A percentile compares a stretch with the other conserved stretches of the same genome.
These are phyloP conservation scores for Saturnia pavonia DNA, from an alignment of 2,888 invertebrate species.

Conservation along the genomic window DNA sequence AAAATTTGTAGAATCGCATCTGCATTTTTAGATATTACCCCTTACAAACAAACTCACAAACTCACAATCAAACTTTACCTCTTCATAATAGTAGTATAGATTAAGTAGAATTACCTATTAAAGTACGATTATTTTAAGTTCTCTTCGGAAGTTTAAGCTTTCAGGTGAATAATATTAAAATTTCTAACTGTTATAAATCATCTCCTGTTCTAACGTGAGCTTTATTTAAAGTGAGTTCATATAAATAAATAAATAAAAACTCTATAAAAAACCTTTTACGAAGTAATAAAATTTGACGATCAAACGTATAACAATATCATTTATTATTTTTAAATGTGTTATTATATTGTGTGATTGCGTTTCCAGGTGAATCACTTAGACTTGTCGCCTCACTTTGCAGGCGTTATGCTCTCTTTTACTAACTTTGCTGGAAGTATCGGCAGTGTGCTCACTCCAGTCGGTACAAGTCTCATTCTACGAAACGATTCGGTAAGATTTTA, in stretches of 20 bases:
- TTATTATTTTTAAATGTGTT: background rate
- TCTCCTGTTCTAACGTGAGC: background rate
- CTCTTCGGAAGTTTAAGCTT: too few species aligned
- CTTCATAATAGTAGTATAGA: too few species aligned
- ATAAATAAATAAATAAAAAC: too few species aligned
- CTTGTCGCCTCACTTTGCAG: constrained; percentile 90
- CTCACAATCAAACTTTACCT: too few species aligned
- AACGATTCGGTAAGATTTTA: constrained; percentile 74
- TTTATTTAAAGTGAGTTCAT: too few species aligned
- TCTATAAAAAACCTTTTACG: too few species aligned
- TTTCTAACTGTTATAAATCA: background rate
- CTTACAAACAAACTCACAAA: too few species aligned
- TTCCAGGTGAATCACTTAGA: constrained; percentile 88
- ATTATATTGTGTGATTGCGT: constrained; percentile 6
- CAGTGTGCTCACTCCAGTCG: constrained; percentile 86
- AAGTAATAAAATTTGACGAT: background rate
- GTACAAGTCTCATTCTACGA: constrained; percentile 84
- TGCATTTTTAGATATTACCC: too few species aligned
- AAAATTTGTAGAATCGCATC: too few species aligned
- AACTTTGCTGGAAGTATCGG: constrained; percentile 88
- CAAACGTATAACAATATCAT: background rate
- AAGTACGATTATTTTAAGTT: too few species aligned
- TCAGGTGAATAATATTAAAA: background rate
- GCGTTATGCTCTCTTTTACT: constrained; percentile 89
- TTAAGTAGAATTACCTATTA: too few species aligned